These are phyloP conservation scores for Psittacula cyanocephala DNA, from an alignment of 2,113 vertebrate species.

Conservation along the genomic window DNA sequence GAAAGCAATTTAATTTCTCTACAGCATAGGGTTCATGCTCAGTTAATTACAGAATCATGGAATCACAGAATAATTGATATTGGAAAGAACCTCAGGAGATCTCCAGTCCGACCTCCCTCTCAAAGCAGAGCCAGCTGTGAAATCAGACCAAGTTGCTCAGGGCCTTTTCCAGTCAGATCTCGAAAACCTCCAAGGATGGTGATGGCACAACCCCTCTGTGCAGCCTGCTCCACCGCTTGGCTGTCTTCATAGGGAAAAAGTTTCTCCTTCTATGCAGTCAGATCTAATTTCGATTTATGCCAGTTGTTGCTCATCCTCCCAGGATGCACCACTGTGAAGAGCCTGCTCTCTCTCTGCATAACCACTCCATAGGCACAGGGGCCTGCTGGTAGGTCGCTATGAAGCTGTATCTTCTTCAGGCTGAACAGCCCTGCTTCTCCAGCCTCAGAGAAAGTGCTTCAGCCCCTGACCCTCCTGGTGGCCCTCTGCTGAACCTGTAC, in stretches of 20 bases:
- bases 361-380: background rate
- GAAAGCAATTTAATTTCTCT: slow-evolving; percentile 56
- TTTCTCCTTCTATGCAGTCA: background rate
- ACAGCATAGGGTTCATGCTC: slow-evolving; percentile 29
- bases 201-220: background rate
- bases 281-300: background rate
- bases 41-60: slow-evolving; percentile 51
- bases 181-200: background rate
- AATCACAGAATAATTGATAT: slow-evolving; percentile 36
- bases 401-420: background rate
- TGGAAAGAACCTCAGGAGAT: slow-evolving; percentile 39
- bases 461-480: rapidly evolving
- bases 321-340: background rate
- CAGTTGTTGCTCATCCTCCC: background rate
- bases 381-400: background rate
- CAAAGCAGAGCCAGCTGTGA: slow-evolving; percentile 4
- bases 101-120: background rate
- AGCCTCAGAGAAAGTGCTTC: background rate
- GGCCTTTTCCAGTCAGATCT: background rate
- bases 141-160: slow-evolving; percentile 1
- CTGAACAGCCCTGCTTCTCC: background rate
- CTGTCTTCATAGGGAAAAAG: background rate
- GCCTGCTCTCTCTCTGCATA: background rate
- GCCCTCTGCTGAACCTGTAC: background rate
- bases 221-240: background rate